phyloP scores from a whole-genome alignment of 1,140 invertebrate species.

The Ruditapes philippinarum region DNA sequence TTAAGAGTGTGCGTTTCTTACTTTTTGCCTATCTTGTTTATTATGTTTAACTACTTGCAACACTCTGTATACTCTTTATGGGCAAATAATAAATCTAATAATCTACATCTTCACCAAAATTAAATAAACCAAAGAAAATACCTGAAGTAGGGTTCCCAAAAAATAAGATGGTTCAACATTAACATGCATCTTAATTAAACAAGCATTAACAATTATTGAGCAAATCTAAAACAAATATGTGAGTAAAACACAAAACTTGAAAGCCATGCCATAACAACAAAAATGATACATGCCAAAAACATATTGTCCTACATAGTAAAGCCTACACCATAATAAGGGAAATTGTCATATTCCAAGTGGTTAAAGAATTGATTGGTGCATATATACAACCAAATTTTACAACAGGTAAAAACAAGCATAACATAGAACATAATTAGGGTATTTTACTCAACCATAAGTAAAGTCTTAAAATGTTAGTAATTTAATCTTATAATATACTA shows the following conservation, averaged over 20 bases:
- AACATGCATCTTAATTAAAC: not conserved
- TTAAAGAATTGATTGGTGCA: conserved; percentile 27
- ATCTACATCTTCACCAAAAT: too few species aligned
- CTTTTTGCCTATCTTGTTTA: too few species aligned
- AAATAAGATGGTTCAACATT: not conserved
- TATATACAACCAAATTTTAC: conserved; percentile 2
- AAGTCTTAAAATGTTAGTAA: too few species aligned
- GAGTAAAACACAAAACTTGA: not conserved
- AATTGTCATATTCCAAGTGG: not conserved
- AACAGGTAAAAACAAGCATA: conserved; percentile 23
- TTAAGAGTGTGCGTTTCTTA: too few species aligned
- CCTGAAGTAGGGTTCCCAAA: not conserved
- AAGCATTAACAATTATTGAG: not conserved
- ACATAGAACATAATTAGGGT: not conserved
- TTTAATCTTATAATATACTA: too few species aligned
- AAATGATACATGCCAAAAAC: not conserved
- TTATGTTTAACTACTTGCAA: too few species aligned
- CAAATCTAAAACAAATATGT: not conserved
- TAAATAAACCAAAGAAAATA: too few species aligned
- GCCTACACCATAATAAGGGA: not conserved
- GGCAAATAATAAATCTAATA: too few species aligned
- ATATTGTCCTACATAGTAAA: not conserved
- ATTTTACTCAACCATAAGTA: not conserved
- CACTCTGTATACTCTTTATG: too few species aligned
- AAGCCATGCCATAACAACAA: not conserved